These are phyloP conservation scores for Coryphaenoides rupestris DNA, from an alignment of 2,113 vertebrate genomes.

Conservation along the genomic window DNA sequence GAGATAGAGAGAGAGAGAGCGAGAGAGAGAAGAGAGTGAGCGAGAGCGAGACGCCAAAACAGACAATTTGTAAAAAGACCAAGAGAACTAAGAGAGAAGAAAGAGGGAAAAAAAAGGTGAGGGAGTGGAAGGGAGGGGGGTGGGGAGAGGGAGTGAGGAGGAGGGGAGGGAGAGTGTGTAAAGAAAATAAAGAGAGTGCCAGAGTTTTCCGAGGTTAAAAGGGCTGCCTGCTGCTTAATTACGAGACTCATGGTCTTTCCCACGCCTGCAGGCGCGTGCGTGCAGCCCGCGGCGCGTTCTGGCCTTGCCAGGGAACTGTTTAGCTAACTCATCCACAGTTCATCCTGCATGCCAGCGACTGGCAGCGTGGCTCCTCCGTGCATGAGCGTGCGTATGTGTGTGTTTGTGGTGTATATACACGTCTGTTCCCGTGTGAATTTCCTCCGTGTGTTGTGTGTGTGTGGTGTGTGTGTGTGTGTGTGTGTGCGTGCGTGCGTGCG, in stretches of 20 bases:
- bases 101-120: background rate
- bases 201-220: conserved; percentile 58
- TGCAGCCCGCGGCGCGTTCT: conserved; percentile 59
- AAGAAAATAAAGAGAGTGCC: conserved; percentile 23
- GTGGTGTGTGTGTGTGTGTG: no score
- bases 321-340: conserved; percentile 60
- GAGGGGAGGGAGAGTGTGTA: background rate
- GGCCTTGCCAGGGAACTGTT: conserved; percentile 61
- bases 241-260: conserved; percentile 71
- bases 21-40: no score
- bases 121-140: background rate
- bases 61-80: background rate
- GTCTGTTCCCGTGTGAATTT: no score
- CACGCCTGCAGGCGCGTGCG: conserved; percentile 64
- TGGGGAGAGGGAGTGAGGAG: no score
- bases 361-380: background rate
- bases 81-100: background rate
- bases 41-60: background rate
- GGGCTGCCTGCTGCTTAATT: conserved; percentile 68
- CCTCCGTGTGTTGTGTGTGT: no score
- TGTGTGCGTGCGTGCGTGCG: no score
- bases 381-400: no score
- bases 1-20: conserved; percentile 51
- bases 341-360: conserved; percentile 41
- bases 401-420: no score